A percentile compares a stretch with the other conserved stretches of the same genome.
phyloP scores from a whole-genome alignment of 30 jellyfish, hydroid and myxozoan genomes.

The Pseudorhiza aurosa region DNA sequence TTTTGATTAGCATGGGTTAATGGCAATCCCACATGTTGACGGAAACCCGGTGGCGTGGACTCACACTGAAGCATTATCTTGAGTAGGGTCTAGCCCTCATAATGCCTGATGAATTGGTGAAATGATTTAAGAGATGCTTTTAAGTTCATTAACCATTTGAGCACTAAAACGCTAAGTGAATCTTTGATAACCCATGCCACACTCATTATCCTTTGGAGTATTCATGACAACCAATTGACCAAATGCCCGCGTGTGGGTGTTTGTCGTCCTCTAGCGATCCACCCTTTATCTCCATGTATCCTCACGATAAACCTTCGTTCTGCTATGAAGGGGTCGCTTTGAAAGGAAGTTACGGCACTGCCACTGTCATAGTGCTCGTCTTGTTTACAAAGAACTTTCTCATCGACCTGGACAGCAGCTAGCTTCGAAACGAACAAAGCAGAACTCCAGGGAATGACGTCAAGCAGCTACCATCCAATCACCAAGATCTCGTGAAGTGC shows the following conservation, averaged over 20 bases:
- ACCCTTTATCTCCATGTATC: too few relatives aligned
- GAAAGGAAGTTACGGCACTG: too few relatives aligned
- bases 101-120: slow-evolving; percentile 56
- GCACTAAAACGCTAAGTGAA: neutral
- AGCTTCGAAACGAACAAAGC: too few relatives aligned
- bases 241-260: neutral
- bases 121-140: slow-evolving; percentile 48
- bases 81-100: slow-evolving; percentile 38
- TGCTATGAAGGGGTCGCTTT: too few relatives aligned
- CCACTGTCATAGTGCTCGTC: too few relatives aligned
- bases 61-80: slow-evolving; percentile 8
- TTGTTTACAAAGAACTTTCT: too few relatives aligned
- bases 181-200: neutral
- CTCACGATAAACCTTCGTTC: too few relatives aligned
- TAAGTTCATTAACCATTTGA: neutral
- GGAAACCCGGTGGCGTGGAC: slow-evolving; percentile 21
- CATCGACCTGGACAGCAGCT: too few relatives aligned
- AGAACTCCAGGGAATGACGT: too few relatives aligned
- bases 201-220: neutral
- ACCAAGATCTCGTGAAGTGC: too few relatives aligned
- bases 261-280: too few relatives aligned
- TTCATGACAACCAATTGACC: neutral
- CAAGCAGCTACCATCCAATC: too few relatives aligned
- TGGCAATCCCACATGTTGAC: slow-evolving; percentile 38
- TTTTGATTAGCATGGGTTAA: slow-evolving; percentile 26